These are phyloP conservation scores for Nymphalis urticae DNA, from an alignment of 2,888 invertebrate genomes.

Conservation along the genomic window DNA sequence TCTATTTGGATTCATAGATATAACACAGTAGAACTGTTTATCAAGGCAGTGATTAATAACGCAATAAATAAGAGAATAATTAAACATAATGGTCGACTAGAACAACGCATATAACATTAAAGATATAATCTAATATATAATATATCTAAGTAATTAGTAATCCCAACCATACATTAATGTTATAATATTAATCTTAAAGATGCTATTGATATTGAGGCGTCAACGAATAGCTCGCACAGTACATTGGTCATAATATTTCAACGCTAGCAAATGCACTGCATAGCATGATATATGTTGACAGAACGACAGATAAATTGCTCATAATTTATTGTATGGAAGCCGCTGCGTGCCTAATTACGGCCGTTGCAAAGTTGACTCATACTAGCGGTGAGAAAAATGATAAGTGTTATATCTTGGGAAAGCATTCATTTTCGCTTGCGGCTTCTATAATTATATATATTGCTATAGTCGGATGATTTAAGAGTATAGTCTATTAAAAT, in stretches of 20 bases:
- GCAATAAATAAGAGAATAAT: no score
- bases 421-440: conserved; percentile 28
- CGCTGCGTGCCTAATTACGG: conserved; percentile 68
- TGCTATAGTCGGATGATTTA: conserved; percentile 6
- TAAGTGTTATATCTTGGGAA: conserved; percentile 43
- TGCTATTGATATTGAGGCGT: conserved; percentile 45
- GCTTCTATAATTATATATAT: conserved; percentile 26
- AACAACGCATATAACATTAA: neutral
- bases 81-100: neutral
- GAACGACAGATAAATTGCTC: conserved; percentile 79
- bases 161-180: neutral
- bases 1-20: no score
- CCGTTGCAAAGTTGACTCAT: conserved; percentile 57
- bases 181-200: conserved; percentile 19
- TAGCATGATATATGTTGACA: conserved; percentile 75
- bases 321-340: conserved; percentile 77
- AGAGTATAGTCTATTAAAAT: no score
- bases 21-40: no score
- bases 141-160: conserved; percentile 1
- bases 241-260: conserved; percentile 74
- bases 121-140: neutral
- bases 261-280: conserved; percentile 65
- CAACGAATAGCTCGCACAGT: conserved; percentile 53
- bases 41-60: no score
- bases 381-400: conserved; percentile 43